phyloP scores from a whole-genome alignment of 2,797 vertebrate species.

The Acestrorhynchus altus region DNA sequence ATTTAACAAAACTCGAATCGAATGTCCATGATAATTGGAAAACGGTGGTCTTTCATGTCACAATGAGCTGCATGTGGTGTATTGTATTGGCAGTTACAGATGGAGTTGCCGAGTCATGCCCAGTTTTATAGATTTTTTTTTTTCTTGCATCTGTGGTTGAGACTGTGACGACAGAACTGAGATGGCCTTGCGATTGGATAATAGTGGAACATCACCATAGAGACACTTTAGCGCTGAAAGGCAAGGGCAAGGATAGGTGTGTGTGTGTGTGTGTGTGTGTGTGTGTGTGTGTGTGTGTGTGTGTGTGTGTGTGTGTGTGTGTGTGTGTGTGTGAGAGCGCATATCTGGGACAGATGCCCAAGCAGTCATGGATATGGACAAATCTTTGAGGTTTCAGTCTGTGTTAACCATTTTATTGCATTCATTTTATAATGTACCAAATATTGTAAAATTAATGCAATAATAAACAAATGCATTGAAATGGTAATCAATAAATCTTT shows the following conservation, averaged over 20 bases:
- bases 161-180: slow-evolving; percentile 26
- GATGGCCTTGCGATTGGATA: slow-evolving; percentile 14
- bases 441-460: no score
- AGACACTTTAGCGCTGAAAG: slow-evolving; percentile 30
- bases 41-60: no score
- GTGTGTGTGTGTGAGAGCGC: slow-evolving; percentile 16
- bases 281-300: not conserved
- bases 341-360: not conserved
- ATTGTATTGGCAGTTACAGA: not conserved
- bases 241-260: slow-evolving; percentile 23
- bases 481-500: no score
- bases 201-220: slow-evolving; percentile 35
- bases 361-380: not conserved
- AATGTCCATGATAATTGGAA: no score
- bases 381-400: not conserved
- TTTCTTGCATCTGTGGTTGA: slow-evolving; percentile 7
- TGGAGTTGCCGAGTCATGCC: slow-evolving; percentile 45
- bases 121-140: slow-evolving; percentile 31
- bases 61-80: not conserved
- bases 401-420: no score
- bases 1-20: not conserved
- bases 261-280: slow-evolving; percentile 28
- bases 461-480: no score
- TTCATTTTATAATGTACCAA: no score
- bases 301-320: not conserved